Conservation (phyloP, 2,113 vertebrate species). For the Anarrhichthys ocellatus region DNA sequence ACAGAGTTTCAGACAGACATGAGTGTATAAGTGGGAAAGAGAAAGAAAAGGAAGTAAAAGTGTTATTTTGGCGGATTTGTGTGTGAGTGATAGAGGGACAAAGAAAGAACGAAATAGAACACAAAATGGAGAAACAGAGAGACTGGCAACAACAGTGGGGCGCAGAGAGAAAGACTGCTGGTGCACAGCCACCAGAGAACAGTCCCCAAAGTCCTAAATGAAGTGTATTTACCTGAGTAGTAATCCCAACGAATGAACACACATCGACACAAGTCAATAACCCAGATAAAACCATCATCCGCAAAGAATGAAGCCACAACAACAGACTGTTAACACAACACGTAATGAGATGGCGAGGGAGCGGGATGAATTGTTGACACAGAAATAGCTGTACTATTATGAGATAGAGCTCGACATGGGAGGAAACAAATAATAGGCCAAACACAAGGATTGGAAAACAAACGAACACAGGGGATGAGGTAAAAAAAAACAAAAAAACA, state of each 20-base stretch:
- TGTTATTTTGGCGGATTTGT: constrained; percentile 23
- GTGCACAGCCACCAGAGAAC: constrained; percentile 21
- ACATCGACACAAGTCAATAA: constrained; percentile 72
- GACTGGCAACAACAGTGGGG: constrained; percentile 5
- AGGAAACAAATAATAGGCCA: constrained; percentile 74
- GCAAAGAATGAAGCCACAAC: constrained; percentile 58
- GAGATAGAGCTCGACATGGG: constrained; percentile 67
- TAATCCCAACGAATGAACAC: constrained; percentile 66
- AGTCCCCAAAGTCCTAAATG: constrained; percentile 37
- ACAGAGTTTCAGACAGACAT: background rate
- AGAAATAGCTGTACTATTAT: constrained; percentile 78
- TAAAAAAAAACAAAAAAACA: constrained; percentile 43
- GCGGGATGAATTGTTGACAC: constrained; percentile 72
- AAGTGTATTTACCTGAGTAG: constrained; percentile 70
- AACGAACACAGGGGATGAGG: constrained; percentile 52
- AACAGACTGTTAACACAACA: constrained; percentile 66
- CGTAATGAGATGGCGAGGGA: constrained; percentile 78
- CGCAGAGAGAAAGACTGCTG: constrained; percentile 27
- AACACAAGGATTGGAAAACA: constrained; percentile 74
- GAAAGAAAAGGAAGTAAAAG: background rate
- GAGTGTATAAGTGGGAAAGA: background rate
- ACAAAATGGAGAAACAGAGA: constrained; percentile 18
- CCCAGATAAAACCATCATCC: constrained; percentile 69
- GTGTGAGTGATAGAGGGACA: background rate
- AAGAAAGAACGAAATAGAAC: background rate